These are phyloP conservation scores for Clistopyga incitator DNA, from an alignment of 2,888 invertebrate genomes.

Conservation along the genomic window DNA sequence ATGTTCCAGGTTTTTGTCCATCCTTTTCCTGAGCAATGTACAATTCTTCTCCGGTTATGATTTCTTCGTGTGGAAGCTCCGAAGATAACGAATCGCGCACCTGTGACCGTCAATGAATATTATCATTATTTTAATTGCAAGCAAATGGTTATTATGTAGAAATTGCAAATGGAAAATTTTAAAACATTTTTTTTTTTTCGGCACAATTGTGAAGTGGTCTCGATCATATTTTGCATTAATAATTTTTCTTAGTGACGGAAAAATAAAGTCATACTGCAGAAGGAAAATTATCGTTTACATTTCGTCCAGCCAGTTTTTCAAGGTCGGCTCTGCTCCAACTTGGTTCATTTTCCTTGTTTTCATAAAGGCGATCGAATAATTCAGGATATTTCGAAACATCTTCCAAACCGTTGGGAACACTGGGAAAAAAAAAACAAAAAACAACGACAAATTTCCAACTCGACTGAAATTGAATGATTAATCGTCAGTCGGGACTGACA, in stretches of 20 bases:
- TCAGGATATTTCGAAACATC: conserved; percentile 85
- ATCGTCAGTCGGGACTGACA: no score
- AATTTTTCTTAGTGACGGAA: no score
- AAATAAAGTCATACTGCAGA: no score
- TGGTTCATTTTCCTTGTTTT: conserved; percentile 71
- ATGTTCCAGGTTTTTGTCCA: conserved; percentile 73
- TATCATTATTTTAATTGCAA: no score
- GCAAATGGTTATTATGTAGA: no score
- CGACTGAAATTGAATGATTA: no score
- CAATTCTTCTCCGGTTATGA: conserved; percentile 74
- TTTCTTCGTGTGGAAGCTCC: conserved; percentile 72
- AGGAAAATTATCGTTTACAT: conserved; percentile 75
- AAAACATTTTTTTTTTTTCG: no score
- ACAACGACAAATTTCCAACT: neutral
- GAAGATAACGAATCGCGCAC: conserved; percentile 73
- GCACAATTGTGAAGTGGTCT: no score
- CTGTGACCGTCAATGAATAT: conserved; percentile 60
- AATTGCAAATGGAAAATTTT: no score
- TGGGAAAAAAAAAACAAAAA: conserved; percentile 68
- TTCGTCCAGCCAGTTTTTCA: conserved; percentile 85
- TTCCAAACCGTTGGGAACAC: conserved; percentile 84
- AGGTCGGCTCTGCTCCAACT: conserved; percentile 84
- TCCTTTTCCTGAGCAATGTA: conserved; percentile 71
- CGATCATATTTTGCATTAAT: no score
- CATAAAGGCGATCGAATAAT: conserved; percentile 84